Base-by-base conservation (phyloP, 2,113 vertebrate species). In the Pterocles gutturalis region DNA sequence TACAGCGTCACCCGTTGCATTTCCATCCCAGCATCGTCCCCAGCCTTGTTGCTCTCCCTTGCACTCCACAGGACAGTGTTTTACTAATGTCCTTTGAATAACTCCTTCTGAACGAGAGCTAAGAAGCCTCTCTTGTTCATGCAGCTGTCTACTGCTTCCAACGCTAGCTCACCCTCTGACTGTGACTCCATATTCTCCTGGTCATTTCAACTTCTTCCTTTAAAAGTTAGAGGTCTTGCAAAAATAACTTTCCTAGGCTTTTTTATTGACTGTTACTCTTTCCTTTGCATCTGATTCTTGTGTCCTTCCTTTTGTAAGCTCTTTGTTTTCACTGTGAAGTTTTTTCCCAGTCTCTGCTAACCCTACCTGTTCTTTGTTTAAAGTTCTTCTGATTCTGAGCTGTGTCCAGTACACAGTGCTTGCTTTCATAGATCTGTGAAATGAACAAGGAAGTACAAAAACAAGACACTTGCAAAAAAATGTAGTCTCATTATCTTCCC, bases 291-390 rank as follows among this genome's bases (percentile, higher is more conserved):
- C 12, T 19, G n/a, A 25, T 41, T 53, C 6, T 60, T 28, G 8
- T 0, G 0, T 86, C 46, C 6, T 70, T 66, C 16, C 9, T 78
- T 75, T 65, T 17, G 7, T 31, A 67, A 67, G 26, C 13, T 41
- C 29, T 55, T 54, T 67, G 13, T 48, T 84, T 66, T 70, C 34
- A 28, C 6, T 48, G 15, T 43, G 13, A 78, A 89, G 33, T 10
- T 20, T 60, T 66, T 66, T 36, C 10, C 11, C 4, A 20, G 22
- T 48, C 14, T 58, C 29, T 9, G 69, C 10, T 43, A 29, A 22
- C 3, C 3, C 19, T 86, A 65, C 20, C 13, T 89, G 29, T 34
- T 91, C 7, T 82, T 41, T 0, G 0, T 75, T 88, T 38, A 20
- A 76, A 69, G 16, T n/a, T 81, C 2, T 61, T 53, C 16, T 53